Evolutionary conservation across 2,888 invertebrate genomes (phyloP), one percentile per base, ranked within the genome.

Genomic region (Callyntrura sp.): DNA sequence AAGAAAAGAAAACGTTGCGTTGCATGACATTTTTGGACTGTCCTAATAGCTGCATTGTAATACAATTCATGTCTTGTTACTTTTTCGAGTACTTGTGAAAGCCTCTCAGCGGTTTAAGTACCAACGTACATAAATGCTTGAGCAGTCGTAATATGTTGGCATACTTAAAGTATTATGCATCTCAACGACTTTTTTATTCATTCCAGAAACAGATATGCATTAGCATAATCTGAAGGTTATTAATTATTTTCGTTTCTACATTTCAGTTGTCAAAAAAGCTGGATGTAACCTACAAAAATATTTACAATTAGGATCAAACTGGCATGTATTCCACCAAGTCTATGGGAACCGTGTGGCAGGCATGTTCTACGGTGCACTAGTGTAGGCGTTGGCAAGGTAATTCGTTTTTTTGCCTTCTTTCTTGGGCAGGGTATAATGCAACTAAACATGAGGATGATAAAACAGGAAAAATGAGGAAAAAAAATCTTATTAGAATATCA

Each of bases 171-270:
- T 70, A 73, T 73, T 73, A 73, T 45, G 73, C 48, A 23, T 73
- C 45, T 17, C 23, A 17, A 73, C 11, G 73, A 48, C 48, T 73
- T 73, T 73, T 73, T 73, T 73, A 73, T 9, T 43, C 48, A 73
- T 48, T 73, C 73, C 48, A 73, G 78, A 25, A 78, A 45, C 48
- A 73, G 73, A 73, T 28, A 57, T 78, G 55, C 78, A 78, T 78
- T 78, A 78, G 78, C 78, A 78, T 78, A 78, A 78, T 78, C 78
- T 78, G 78, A 78, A 78, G 78, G 78, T 78, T 78, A 78, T 78
- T 78, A 78, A 78, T 78, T 78, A 73, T 73, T 73, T 73, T 73
- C 45, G 23, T 73, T 45, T 20, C 35, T 73, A 45, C 12, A 20
- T 73, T 35, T 35, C 5, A 65, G 65, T 28, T 65, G 65, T 65